Percentiles rank a stretch among this genome's conserved stretches.
Evolutionary conservation across 2,797 vertebrate species (phyloP).

Genomic region (Balearica regulorum): DNA sequence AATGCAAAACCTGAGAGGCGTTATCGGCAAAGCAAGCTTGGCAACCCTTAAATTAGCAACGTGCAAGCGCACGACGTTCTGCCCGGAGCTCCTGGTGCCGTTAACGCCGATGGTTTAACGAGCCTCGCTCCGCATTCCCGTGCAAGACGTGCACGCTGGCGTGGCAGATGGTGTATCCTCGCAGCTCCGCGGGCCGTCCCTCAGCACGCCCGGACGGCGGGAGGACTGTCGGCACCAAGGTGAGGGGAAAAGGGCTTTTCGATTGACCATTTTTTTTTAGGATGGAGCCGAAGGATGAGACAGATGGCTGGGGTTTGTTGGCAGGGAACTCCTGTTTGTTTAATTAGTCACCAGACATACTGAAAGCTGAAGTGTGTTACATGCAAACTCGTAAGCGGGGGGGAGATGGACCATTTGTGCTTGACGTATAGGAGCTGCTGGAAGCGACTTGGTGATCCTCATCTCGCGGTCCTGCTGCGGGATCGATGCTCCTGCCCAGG

Average conservation of each 20-base stretch:
- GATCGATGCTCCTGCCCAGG: not conserved
- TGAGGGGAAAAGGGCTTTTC: not conserved
- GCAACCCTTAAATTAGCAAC: not conserved
- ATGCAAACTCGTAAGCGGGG: not conserved
- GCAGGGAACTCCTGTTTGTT: constrained; percentile 45
- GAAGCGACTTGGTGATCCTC: not conserved
- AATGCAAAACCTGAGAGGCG: not conserved
- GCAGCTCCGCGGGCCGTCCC: rapidly evolving
- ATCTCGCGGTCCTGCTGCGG: rapidly evolving
- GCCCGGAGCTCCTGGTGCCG: not conserved
- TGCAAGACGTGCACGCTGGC: not conserved
- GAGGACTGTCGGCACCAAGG: not conserved
- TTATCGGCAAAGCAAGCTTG: not conserved
- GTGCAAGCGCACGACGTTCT: not conserved
- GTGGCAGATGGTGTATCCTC: not conserved
- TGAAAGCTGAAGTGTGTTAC: not conserved
- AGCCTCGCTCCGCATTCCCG: not conserved
- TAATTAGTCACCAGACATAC: constrained; percentile 30
- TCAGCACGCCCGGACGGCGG: not conserved
- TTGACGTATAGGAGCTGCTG: not conserved
- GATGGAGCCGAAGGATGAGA: not conserved
- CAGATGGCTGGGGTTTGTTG: constrained; percentile 43
- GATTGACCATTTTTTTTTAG: not conserved
- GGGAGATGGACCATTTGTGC: not conserved
- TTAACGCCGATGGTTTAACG: not conserved